Conservation (phyloP, 2,797 vertebrate genomes). For the Helarctos malayanus region DNA sequence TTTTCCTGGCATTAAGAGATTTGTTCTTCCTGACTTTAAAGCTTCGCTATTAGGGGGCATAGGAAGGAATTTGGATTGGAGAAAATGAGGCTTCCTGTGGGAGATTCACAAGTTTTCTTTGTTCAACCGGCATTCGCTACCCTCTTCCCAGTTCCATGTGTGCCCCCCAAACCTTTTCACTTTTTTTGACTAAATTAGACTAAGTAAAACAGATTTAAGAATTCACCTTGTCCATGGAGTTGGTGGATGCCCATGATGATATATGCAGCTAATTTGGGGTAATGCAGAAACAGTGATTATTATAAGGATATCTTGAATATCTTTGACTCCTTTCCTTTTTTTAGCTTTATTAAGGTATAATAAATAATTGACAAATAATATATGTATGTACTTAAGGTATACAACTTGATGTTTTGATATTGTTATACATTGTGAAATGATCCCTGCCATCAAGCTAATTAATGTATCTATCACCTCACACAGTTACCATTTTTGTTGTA, state of each 20-base stretch:
- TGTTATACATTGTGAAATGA: not conserved
- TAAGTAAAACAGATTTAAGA: not conserved
- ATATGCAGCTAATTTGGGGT: not conserved
- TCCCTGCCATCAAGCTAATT: not conserved
- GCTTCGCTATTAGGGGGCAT: not conserved
- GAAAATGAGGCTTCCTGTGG: not conserved
- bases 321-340: not conserved
- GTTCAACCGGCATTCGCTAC: not conserved
- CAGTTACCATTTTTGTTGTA: not conserved
- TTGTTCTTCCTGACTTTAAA: conserved; percentile 4
- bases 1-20: not conserved
- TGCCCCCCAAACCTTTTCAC: not conserved
- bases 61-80: not conserved
- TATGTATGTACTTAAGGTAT: not conserved
- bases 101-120: not conserved
- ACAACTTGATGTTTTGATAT: not conserved
- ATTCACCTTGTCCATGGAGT: not conserved
- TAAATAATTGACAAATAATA: not conserved
- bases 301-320: not conserved
- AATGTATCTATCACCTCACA: not conserved
- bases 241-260: not conserved
- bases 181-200: not conserved
- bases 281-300: not conserved
- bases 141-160: not conserved
- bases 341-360: not conserved